Conservation (phyloP, 2,888 invertebrate genomes). For the Muscina levida region DNA sequence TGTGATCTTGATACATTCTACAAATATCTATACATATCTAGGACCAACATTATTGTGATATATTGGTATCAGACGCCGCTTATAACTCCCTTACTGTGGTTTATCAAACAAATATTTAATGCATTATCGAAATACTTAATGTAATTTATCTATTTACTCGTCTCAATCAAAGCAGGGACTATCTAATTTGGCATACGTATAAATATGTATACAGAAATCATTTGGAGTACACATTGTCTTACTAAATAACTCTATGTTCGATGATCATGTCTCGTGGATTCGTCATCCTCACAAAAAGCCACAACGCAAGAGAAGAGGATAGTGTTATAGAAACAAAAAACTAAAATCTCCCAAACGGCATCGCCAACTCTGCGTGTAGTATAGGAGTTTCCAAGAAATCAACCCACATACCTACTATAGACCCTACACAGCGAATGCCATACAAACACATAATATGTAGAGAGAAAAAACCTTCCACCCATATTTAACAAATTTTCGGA, state of each 20-base stretch:
- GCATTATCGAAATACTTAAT: no score
- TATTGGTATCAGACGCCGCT: no score
- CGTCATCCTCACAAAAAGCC: no score
- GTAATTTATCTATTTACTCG: no score
- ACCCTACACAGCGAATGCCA: slow-evolving; percentile 26
- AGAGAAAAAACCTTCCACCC: slow-evolving; percentile 34
- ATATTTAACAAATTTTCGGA: slow-evolving; percentile 18
- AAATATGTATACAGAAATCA: slow-evolving; percentile 34
- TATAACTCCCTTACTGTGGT: no score
- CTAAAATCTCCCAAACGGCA: slow-evolving; percentile 1
- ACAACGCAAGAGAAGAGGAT: slow-evolving; percentile 36
- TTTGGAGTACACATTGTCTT: no score
- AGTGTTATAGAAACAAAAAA: slow-evolving; percentile 45
- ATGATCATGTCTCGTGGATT: no score
- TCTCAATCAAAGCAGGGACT: neutral
- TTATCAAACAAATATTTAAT: no score
- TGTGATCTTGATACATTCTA: neutral
- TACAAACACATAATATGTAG: slow-evolving; percentile 15
- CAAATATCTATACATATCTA: no score
- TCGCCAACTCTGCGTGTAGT: neutral
- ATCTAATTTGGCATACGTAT: slow-evolving; percentile 1
- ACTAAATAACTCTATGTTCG: no score
- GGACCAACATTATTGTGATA: no score
- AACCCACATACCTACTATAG: slow-evolving; percentile 49
- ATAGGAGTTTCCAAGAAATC: slow-evolving; percentile 60